Base-by-base conservation (phyloP, 2,113 vertebrate genomes). In the Cavia porcellus region DNA sequence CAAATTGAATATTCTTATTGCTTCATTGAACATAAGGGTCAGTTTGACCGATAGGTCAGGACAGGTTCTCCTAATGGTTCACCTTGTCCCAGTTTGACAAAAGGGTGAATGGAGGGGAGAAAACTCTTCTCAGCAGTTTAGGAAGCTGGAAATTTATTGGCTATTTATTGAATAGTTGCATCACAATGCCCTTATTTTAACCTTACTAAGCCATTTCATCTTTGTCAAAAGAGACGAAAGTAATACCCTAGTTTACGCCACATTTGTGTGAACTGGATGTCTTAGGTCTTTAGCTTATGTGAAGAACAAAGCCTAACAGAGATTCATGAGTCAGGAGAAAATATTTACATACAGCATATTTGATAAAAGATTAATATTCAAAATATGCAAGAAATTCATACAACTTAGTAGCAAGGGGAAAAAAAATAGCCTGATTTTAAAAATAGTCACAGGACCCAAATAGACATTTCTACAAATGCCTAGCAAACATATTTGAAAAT, bases 1-100 rank as follows among this genome's bases (percentile, higher is more conserved):
- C 28, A 74, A 64, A 82, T 61, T n/a, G 61, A 93, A 59, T 93
- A 94, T 92, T 93, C 89, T 89, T 68, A 47, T 45, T 95, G 74
- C 22, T 86, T 94, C 77, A 95, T 11, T 89, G 85, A 90, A 45
- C 25, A 82, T 47, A 38, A 90, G 59, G 77, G 88, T 94, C 64
- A 79, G 20, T 89, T 86, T 87, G 93, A 79, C 85, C 9, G 0
- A 61, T 28, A 61, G 75, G 84, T 59, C 64, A 82, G 19, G 52
- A 59, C 28, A 89, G 55, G 38, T 59, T 75, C 85, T 72, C 70
- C 22, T 24, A 80, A 74, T 50, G 77, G 57, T 52, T 96, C 22
- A 45, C 75, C 47, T 19, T 35, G 70, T 57, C 66, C 52, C 62
- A 42, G 68, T 80, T 92, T 74, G 45, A 81, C 12, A 24, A 68